Evolutionary conservation across 2,113 vertebrate genomes (phyloP), one percentile per base, ranked within the genome.

Genomic region (Chionis minor): DNA sequence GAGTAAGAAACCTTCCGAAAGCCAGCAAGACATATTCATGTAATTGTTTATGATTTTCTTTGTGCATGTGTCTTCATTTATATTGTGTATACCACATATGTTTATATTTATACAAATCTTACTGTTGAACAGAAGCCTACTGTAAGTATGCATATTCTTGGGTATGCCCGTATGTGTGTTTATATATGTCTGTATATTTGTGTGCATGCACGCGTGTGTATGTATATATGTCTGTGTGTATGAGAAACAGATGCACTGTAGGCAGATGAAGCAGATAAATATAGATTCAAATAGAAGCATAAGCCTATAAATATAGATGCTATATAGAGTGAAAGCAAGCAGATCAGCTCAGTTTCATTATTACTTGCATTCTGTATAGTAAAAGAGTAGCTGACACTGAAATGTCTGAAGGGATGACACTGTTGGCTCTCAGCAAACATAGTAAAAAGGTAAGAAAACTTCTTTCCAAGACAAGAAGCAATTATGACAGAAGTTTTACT

Each of bases 251-350:
- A 98, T 98, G 98, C 97, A 98, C 96, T 96, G 98, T 98, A 98
- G 98, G 98, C 98, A 98, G 98, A 98, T 98, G 97, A 98, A 96
- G 97, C 90, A 97, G 98, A 98, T 98, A 98, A 98, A 98, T 98
- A 98, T 98, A 98, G 98, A 97, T 98, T 93, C 96, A 98, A 98
- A 98, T 97, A 97, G 97, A 98, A 98, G 97, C 98, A 96, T 96
- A 97, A 98, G 96, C 93, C 96, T 98, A 97, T 98, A 98, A 98
- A 98, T 98, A 98, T 58, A 98, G 98, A 89, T 23, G 78, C 95
- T 97, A 93, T 98, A 98, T 97, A 96, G 95, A 96, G 94, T 88
- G 96, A 97, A 96, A 84, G 95, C 97, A 93, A 91, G 97, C 89
- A 92, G 95, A 98, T 94, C 96, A 96, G 96, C 92, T 90, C 90